phyloP scores from a whole-genome alignment of 2,888 invertebrate species.

The Melinopterus prodromus region DNA sequence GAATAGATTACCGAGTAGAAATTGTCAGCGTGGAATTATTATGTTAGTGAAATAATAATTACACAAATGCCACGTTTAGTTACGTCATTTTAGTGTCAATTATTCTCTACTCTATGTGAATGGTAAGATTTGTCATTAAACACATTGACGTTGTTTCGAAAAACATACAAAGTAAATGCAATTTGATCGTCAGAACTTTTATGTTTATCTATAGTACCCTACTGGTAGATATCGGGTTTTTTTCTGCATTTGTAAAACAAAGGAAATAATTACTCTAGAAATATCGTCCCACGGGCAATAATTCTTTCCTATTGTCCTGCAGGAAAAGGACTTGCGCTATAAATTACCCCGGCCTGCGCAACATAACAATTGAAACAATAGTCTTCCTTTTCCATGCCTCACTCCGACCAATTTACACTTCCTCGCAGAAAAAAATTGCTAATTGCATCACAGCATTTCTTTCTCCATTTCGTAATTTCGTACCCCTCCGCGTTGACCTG shows the following conservation, averaged over 20 bases:
- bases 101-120: too few relatives aligned
- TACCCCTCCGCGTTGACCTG: neutral
- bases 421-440: neutral
- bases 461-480: neutral
- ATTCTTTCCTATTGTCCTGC: neutral
- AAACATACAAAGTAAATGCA: too few relatives aligned
- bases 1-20: too few relatives aligned
- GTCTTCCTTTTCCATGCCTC: neutral
- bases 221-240: neutral
- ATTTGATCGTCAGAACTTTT: too few relatives aligned
- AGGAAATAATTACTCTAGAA: constrained; percentile 4
- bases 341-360: neutral
- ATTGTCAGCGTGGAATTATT: too few relatives aligned
- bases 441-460: neutral
- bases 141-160: too few relatives aligned
- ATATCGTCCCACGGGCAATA: neutral
- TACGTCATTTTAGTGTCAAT: too few relatives aligned
- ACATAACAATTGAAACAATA: neutral
- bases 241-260: neutral
- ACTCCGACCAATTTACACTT: neutral
- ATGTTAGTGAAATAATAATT: too few relatives aligned
- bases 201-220: neutral
- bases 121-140: too few relatives aligned
- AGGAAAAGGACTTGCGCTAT: neutral
- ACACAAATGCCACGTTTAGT: too few relatives aligned